Evolutionary conservation across 2,797 vertebrate genomes (phyloP).

Genomic region (Lepidocolaptes lacrymiger): DNA sequence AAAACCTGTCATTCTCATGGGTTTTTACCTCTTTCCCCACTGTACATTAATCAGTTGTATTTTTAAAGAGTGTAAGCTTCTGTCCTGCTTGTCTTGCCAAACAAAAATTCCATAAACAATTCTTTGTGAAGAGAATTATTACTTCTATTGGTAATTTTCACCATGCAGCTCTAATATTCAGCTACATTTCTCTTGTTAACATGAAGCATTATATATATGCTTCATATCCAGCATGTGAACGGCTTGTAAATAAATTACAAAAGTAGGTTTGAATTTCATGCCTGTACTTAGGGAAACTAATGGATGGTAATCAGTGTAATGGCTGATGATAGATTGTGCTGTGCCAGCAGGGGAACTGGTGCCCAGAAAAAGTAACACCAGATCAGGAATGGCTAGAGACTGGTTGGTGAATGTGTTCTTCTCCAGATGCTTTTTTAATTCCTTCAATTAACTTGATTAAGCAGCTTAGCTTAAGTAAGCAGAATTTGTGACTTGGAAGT

Average conservation of each 20-base stretch:
- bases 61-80: background rate
- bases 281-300: background rate
- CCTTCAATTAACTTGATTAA: conserved; percentile 62
- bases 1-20: background rate
- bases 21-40: background rate
- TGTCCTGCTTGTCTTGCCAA: background rate
- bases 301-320: background rate
- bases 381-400: background rate
- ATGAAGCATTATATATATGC: background rate
- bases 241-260: conserved; percentile 9
- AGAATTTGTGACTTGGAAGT: conserved; percentile 38
- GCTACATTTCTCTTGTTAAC: background rate
- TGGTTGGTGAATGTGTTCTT: background rate
- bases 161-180: background rate
- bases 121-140: background rate
- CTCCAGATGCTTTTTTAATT: conserved; percentile 48
- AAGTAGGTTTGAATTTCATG: conserved; percentile 9
- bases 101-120: background rate
- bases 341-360: background rate
- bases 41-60: background rate
- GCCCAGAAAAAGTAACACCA: background rate
- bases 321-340: conserved; percentile 3
- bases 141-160: background rate
- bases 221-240: background rate
- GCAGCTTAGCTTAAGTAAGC: conserved; percentile 43